Evolutionary conservation across 1,140 invertebrate species (phyloP).

Genomic region (Mya arenaria): DNA sequence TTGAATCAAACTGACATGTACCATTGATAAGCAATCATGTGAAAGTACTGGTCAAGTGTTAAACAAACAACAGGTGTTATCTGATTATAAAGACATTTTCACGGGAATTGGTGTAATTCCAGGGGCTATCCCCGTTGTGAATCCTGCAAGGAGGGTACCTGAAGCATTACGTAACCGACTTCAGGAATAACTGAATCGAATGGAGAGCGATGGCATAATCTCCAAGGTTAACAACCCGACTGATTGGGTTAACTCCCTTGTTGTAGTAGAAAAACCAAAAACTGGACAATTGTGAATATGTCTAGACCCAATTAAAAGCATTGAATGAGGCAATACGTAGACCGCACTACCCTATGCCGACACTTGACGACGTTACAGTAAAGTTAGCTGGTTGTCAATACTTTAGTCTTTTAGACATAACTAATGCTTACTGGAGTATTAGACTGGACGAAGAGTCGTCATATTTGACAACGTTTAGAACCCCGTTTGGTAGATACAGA

Average conservation of each 20-base stretch:
- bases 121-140: slow-evolving; percentile 47
- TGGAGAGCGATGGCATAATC: slow-evolving; percentile 23
- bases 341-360: slow-evolving; percentile 9
- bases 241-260: slow-evolving; percentile 34
- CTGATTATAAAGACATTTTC: slow-evolving; percentile 23
- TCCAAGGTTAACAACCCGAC: slow-evolving; percentile 35
- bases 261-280: not conserved
- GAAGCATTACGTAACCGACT: not conserved
- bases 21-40: slow-evolving; percentile 6
- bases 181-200: slow-evolving; percentile 18
- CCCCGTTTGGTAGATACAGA: slow-evolving; percentile 14
- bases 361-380: slow-evolving; percentile 12
- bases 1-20: slow-evolving; percentile 22
- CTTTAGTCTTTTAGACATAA: slow-evolving; percentile 68
- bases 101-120: slow-evolving; percentile 46
- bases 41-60: no score
- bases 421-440: slow-evolving; percentile 73
- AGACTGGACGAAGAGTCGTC: slow-evolving; percentile 66
- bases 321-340: not conserved
- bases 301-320: not conserved
- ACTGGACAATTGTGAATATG: slow-evolving; percentile 7
- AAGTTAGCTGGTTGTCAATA: slow-evolving; percentile 27
- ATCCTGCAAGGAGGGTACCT: not conserved
- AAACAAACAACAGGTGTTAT: not conserved
- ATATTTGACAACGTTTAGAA: slow-evolving; percentile 22